Conservation (phyloP, 2,113 vertebrate species). For the Thalassarche chlororhynchos region DNA sequence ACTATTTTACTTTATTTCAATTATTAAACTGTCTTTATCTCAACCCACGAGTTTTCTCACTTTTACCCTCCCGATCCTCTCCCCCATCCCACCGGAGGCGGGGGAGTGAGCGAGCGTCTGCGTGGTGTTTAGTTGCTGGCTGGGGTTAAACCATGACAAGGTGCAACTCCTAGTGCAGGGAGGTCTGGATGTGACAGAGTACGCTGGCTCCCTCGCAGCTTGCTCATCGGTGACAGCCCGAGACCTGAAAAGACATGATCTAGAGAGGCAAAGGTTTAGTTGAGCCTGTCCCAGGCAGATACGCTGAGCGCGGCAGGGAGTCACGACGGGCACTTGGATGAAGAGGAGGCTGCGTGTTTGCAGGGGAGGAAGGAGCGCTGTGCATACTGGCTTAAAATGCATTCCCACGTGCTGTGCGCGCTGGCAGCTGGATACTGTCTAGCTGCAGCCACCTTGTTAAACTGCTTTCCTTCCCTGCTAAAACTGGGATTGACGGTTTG, state of each 20-base stretch:
- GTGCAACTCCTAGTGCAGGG: neutral
- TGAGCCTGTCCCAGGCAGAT: neutral
- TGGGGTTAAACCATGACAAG: no score
- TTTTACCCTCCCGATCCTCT: no score
- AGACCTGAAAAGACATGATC: neutral
- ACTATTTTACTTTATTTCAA: no score
- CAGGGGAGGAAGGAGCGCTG: neutral
- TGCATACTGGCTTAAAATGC: neutral
- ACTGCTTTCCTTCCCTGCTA: neutral
- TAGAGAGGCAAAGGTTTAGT: neutral
- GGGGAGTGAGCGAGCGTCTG: no score
- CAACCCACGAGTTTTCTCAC: no score
- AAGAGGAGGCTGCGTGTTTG: neutral
- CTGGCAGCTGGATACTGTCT: slow-evolving; percentile 2
- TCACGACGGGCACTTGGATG: neutral
- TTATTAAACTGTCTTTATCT: no score
- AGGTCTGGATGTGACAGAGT: neutral
- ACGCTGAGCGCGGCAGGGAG: accelerated
- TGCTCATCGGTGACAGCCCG: neutral
- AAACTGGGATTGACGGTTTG: neutral
- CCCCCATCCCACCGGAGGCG: no score
- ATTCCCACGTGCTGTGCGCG: neutral
- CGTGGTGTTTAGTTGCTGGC: no score
- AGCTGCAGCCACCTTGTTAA: neutral
- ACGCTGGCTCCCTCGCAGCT: neutral